A percentile compares a stretch with the other conserved stretches of the same genome.
Conservation (phyloP, 1,140 invertebrate genomes). For the Cephus cinctus region DNA sequence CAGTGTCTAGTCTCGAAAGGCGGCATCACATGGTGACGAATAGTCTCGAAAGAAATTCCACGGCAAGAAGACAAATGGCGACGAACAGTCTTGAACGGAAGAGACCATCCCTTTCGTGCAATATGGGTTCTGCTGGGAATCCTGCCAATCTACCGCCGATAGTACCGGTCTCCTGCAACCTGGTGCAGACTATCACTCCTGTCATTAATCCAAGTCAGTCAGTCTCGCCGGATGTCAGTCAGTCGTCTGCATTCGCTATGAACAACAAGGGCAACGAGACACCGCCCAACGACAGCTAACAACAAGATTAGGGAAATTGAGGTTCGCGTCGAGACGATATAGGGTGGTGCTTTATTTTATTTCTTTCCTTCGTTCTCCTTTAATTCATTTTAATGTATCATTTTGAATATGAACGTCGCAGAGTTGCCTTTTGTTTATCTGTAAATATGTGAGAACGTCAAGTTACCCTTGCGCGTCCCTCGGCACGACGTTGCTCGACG, state of each 20-base stretch:
- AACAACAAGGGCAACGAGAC: slow-evolving; percentile 43
- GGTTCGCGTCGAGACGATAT: too few species aligned
- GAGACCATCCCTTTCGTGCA: slow-evolving; percentile 39
- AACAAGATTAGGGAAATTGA: too few species aligned
- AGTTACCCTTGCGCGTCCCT: too few species aligned
- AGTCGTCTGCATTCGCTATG: slow-evolving; percentile 31
- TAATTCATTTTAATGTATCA: slow-evolving; percentile 10
- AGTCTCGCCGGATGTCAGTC: slow-evolving; percentile 36
- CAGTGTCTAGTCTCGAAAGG: slow-evolving; percentile 44
- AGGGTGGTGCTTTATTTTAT: slow-evolving; percentile 25
- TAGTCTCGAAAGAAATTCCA: slow-evolving; percentile 52
- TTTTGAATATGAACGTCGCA: too few species aligned
- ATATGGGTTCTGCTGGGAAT: slow-evolving; percentile 32
- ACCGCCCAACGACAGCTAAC: slow-evolving; percentile 49
- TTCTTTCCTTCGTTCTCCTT: slow-evolving; percentile 30
- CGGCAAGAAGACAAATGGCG: slow-evolving; percentile 41
- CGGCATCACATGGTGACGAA: slow-evolving; percentile 52
- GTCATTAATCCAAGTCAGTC: slow-evolving; percentile 47
- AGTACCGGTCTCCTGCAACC: slow-evolving; percentile 48
- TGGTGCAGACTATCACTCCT: slow-evolving; percentile 47
- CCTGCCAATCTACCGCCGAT: slow-evolving; percentile 49
- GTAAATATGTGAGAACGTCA: too few species aligned
- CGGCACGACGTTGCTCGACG: too few species aligned
- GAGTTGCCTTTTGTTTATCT: too few species aligned
- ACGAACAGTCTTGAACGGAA: slow-evolving; percentile 54